Evolutionary conservation across 2,888 invertebrate genomes (phyloP).

Genomic region (Minunthozetes semirufus): DNA sequence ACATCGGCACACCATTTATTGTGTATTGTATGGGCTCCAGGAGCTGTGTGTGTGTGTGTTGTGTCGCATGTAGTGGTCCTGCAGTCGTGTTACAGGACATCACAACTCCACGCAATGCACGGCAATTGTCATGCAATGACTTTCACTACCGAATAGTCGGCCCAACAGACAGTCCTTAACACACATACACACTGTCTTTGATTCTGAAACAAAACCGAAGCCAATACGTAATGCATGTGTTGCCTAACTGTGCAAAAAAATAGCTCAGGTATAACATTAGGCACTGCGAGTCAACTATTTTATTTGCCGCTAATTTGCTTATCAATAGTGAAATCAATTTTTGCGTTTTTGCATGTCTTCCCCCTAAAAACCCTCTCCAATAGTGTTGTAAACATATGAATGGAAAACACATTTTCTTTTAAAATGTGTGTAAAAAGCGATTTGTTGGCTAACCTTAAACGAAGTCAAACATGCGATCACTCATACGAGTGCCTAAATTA

Average conservation of each 20-base stretch:
- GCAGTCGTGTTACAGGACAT: constrained; percentile 28
- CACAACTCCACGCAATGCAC: constrained; percentile 17
- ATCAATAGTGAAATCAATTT: constrained; percentile 7
- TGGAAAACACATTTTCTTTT: too few species aligned
- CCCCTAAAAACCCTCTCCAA: too few species aligned
- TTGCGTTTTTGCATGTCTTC: too few species aligned
- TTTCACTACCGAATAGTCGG: neutral
- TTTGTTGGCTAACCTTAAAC: neutral
- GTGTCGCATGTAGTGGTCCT: constrained; percentile 21
- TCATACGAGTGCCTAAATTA: neutral
- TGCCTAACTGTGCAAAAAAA: constrained; percentile 4
- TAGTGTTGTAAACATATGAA: too few species aligned
- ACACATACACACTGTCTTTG: constrained; percentile 9
- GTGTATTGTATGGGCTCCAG: neutral
- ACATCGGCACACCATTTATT: neutral
- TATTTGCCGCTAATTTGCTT: constrained; percentile 7
- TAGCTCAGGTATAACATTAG: neutral
- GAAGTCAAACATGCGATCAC: constrained; percentile 20
- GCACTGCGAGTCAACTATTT: neutral
- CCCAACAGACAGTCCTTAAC: neutral
- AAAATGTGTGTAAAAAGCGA: neutral
- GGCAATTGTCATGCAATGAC: constrained; percentile 15
- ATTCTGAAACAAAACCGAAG: neutral
- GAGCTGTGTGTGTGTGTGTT: neutral
- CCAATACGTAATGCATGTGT: neutral